Evolutionary conservation across 2,888 invertebrate species (phyloP).

Genomic region (Anarsia innoxiella): DNA sequence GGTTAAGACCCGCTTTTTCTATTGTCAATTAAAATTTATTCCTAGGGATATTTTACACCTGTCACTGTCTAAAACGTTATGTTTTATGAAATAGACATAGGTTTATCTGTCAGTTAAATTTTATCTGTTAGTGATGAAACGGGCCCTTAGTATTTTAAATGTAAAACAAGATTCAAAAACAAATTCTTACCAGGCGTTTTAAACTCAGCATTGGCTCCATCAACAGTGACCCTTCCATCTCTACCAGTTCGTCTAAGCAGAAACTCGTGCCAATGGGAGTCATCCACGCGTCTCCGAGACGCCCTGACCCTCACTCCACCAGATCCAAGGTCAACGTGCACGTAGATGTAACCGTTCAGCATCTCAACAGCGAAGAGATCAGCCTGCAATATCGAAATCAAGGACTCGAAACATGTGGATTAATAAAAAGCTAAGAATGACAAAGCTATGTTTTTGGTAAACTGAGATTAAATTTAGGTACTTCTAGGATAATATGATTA

Average conservation of each 20-base stretch:
- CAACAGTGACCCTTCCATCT: conserved; percentile 91
- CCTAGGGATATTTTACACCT: too few species aligned
- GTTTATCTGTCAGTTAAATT: too few species aligned
- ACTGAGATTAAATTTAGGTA: too few species aligned
- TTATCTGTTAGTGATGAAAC: too few species aligned
- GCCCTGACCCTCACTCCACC: conserved; percentile 91
- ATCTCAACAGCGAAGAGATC: conserved; percentile 97
- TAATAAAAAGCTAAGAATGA: too few species aligned
- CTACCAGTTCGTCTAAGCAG: conserved; percentile 87
- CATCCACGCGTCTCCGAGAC: conserved; percentile 88
- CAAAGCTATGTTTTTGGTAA: too few species aligned
- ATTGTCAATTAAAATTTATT: too few species aligned
- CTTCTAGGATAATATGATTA: too few species aligned
- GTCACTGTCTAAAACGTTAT: too few species aligned
- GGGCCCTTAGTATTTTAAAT: not conserved
- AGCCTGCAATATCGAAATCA: conserved; percentile 69
- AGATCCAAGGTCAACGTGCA: conserved; percentile 93
- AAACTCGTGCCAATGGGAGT: conserved; percentile 95
- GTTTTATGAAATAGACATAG: too few species aligned
- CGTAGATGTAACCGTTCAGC: conserved; percentile 93
- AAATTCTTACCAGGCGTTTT: conserved; percentile 87
- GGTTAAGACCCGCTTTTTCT: too few species aligned
- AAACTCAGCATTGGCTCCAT: conserved; percentile 91
- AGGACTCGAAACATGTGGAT: not conserved
- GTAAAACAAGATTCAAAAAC: too few species aligned